Conservation (phyloP, 1,140 invertebrate genomes). For the Patella vulgata region DNA sequence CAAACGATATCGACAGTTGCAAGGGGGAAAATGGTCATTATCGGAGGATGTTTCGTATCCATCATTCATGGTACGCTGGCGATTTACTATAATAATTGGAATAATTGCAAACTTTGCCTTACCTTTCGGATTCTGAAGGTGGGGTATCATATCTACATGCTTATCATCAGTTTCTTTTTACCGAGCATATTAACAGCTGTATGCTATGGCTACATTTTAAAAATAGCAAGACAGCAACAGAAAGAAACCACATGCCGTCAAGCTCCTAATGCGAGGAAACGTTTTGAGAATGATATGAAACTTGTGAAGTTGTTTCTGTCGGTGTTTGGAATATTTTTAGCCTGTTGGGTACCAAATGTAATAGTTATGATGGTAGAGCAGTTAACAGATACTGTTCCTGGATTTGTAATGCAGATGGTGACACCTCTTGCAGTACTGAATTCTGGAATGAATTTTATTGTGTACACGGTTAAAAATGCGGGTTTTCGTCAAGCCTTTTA, state of each 20-base stretch:
- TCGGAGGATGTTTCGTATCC: conserved; percentile 1
- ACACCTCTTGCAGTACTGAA: conserved; percentile 2
- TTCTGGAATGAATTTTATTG: conserved; percentile 12
- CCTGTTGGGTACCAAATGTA: too few species aligned
- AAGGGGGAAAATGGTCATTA: neutral
- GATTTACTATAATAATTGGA: neutral
- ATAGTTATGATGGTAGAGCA: too few species aligned
- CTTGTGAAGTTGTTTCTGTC: too few species aligned
- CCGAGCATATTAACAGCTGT: neutral
- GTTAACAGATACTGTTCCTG: too few species aligned
- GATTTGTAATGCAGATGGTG: conserved; percentile 5
- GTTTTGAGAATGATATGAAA: too few species aligned
- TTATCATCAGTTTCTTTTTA: neutral
- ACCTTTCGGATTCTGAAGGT: neutral
- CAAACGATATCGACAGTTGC: neutral
- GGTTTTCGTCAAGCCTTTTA: conserved; percentile 1
- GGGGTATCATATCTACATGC: conserved; percentile 1
- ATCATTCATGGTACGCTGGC: neutral
- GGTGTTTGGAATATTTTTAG: too few species aligned
- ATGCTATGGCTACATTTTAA: conserved; percentile 6
- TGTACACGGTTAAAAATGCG: conserved; percentile 9
- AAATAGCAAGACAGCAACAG: neutral
- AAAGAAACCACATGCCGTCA: neutral
- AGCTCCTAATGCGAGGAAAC: too few species aligned
- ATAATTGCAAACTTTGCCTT: neutral